Base-by-base conservation (phyloP, 2,113 vertebrate species). In the Forbesichthys agassizii region DNA sequence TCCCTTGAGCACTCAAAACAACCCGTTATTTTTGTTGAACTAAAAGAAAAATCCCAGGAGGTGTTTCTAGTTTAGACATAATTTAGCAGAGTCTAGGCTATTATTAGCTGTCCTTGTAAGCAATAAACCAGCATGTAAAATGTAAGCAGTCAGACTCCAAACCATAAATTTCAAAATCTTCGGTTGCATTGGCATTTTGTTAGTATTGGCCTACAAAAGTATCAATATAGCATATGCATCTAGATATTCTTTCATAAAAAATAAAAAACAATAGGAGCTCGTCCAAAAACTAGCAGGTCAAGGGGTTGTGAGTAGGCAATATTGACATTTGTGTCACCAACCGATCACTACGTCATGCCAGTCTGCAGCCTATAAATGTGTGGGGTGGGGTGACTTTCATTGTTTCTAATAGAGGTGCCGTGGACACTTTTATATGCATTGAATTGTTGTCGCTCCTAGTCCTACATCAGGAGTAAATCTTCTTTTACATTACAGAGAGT, bases 301-400 rank as follows among this genome's bases (percentile, higher is more conserved):
- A 12, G 52, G 5, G 10, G 49, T 52, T 11, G 11, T 53, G 52
- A 13, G 58, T 67, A 74, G 68, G 59, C 56, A 61, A 65, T 86
- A 77, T 89, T 90, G 79, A 88, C 86, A 73, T 69, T 85, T 72
- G 56, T 80, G 74, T 56, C 56, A 69, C 66, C 69, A 48, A 68
- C 11, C 9, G 3, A 49, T 13, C 62, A 47, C 55, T 53, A 66
- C 90, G 88, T 90, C 89, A 90, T 61, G 65, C 69, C 55, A 33
- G 64, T 80, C 20, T 54, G 27, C 12, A 33, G 66, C 62, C 76
- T 80, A 90, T 89, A 90, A 88, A 91, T 84, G 5, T 70, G 76
- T 64, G 46, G 75, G 58, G 66, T 74, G 75, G 33, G 58, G 61
- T 68, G 70, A 51, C 33, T 11, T 53, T 75, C 69, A 77, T 5